Conservation (phyloP, 2,797 vertebrate genomes). For the Kryptopterus vitreolus region DNA sequence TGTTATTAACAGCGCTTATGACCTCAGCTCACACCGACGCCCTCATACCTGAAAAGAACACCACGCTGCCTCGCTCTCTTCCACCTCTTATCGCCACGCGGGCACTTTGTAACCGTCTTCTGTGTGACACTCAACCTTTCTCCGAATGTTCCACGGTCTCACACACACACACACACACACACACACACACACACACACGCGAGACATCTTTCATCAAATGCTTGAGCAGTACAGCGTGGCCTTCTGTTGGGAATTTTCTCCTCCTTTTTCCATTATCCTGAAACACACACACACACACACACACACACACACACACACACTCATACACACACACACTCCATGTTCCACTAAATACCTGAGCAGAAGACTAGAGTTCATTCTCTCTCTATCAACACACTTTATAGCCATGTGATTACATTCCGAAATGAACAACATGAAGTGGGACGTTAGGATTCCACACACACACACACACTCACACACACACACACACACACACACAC, state of each 20-base stretch:
- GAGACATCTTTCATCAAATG: conserved; percentile 21
- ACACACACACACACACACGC: conserved; percentile 17
- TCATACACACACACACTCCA: background rate
- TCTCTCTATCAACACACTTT: background rate
- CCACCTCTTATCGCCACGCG: background rate
- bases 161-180: conserved; percentile 26
- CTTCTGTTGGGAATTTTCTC: background rate
- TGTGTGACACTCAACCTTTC: background rate
- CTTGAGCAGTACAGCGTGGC: conserved; percentile 15
- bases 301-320: background rate
- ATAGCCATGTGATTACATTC: conserved; percentile 1
- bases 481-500: background rate
- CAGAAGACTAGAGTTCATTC: conserved; percentile 15
- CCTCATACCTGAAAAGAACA: conserved; percentile 29
- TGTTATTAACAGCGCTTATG: background rate
- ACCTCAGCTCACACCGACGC: background rate
- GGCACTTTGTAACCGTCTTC: background rate
- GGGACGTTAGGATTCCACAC: background rate
- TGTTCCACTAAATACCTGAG: conserved; percentile 11
- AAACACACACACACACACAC: background rate
- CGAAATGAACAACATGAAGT: background rate
- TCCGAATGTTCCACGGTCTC: background rate
- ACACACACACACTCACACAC: background rate
- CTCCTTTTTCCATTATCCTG: background rate
- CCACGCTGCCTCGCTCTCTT: too few relatives aligned